Percentiles rank a stretch among this genome's conserved stretches.
Conservation (phyloP, 2,888 invertebrate species). For the Trisateles emortualis region DNA sequence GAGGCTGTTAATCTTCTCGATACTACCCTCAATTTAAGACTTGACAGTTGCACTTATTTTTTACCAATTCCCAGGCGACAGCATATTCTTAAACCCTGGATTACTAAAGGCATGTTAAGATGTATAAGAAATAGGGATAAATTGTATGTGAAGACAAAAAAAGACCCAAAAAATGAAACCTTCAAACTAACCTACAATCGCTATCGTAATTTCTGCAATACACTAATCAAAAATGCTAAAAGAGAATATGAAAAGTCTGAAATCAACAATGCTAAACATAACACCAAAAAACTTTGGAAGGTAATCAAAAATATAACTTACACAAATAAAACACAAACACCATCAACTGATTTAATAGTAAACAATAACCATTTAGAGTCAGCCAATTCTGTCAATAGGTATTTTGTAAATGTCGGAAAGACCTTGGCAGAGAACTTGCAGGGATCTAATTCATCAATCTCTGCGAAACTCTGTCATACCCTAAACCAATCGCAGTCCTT, state of each 20-base stretch:
- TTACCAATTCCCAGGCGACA: too few species aligned
- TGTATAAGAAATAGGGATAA: background rate
- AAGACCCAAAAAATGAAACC: background rate
- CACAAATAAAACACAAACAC: background rate
- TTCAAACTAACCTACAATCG: background rate
- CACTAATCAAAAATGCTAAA: too few species aligned
- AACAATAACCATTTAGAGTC: too few species aligned
- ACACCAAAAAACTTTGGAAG: background rate
- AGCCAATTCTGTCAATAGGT: too few species aligned
- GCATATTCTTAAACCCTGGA: too few species aligned
- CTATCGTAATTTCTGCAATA: background rate
- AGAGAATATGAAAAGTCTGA: too few species aligned
- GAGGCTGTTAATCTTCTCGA: background rate
- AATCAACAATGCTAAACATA: background rate
- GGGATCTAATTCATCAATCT: too few species aligned
- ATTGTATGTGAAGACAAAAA: background rate
- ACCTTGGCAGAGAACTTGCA: too few species aligned
- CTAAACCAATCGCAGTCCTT: too few species aligned
- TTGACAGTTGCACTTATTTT: background rate
- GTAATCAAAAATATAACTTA: background rate
- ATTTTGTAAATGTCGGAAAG: too few species aligned
- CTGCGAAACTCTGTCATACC: too few species aligned
- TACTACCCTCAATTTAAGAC: background rate
- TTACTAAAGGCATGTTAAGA: background rate
- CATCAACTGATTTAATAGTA: background rate